These are phyloP conservation scores for Sternotherus odoratus DNA, from an alignment of 2,797 vertebrate species.

Conservation along the genomic window DNA sequence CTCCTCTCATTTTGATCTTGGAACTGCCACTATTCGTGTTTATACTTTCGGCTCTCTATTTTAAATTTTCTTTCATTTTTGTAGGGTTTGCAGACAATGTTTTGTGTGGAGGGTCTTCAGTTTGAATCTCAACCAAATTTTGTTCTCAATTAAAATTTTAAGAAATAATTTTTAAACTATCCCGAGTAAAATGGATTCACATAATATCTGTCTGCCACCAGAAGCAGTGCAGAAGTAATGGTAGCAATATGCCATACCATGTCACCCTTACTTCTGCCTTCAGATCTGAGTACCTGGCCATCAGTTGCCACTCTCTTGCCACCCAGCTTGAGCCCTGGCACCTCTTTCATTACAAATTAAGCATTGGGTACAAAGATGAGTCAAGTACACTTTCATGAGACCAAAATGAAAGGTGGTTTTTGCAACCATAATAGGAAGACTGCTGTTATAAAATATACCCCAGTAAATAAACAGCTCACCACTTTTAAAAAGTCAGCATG, in stretches of 20 bases:
- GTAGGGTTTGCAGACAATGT: background rate
- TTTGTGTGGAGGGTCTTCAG: background rate
- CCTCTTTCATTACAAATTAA: background rate
- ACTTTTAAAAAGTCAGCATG: background rate
- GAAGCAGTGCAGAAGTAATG: background rate
- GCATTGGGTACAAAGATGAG: background rate
- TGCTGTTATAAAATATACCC: background rate
- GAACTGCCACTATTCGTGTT: constrained; percentile 8
- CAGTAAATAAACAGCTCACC: background rate
- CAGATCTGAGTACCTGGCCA: background rate
- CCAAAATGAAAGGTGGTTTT: background rate
- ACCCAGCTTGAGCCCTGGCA: background rate
- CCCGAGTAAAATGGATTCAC: background rate
- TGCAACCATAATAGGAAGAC: background rate
- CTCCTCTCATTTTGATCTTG: background rate
- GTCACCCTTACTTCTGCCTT: background rate
- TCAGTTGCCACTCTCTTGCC: background rate
- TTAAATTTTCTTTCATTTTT: background rate
- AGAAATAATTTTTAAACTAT: background rate
- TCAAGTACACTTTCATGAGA: background rate
- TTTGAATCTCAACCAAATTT: background rate
- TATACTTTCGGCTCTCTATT: no score
- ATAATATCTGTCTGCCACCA: background rate
- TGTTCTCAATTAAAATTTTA: background rate
- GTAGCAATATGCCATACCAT: background rate